Evolutionary conservation across 2,888 invertebrate genomes (phyloP).

Genomic region (Synergus laeviventris): DNA sequence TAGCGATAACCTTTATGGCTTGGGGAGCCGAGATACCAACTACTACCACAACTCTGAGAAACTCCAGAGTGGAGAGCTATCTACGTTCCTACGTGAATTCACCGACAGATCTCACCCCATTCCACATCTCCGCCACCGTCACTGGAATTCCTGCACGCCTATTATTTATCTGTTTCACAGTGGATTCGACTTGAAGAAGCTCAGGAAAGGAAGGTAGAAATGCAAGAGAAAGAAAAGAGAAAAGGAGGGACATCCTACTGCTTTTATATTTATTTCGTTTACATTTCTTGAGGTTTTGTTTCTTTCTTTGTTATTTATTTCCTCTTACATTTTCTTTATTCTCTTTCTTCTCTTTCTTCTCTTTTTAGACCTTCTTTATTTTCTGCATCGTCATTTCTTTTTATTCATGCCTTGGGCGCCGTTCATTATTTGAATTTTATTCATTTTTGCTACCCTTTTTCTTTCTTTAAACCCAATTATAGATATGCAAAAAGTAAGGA

Average conservation of each 20-base stretch:
- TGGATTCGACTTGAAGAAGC: constrained; percentile 45
- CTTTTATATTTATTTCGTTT: constrained; percentile 8
- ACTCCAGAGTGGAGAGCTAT: constrained; percentile 47
- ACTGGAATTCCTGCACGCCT: constrained; percentile 52
- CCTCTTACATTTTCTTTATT: background rate
- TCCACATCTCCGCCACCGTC: constrained; percentile 39
- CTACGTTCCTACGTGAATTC: constrained; percentile 42
- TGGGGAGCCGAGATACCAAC: constrained; percentile 64
- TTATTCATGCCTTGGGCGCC: background rate
- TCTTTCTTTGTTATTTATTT: background rate
- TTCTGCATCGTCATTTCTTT: background rate
- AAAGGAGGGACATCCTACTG: constrained; percentile 15
- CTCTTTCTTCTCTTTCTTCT: background rate
- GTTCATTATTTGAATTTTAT: background rate
- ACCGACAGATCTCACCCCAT: constrained; percentile 35
- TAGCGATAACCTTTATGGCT: constrained; percentile 71
- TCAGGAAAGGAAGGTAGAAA: constrained; percentile 41
- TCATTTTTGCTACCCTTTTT: background rate
- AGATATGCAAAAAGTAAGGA: constrained; percentile 2
- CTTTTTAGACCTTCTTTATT: background rate
- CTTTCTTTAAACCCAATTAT: background rate
- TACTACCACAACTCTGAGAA: constrained; percentile 51
- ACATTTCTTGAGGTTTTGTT: background rate
- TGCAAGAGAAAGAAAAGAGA: constrained; percentile 49
- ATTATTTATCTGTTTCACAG: constrained; percentile 54